A percentile compares a stretch with the other conserved stretches of the same genome.
Conservation (phyloP, 1,140 invertebrate species). For the Carposina sasakii region DNA sequence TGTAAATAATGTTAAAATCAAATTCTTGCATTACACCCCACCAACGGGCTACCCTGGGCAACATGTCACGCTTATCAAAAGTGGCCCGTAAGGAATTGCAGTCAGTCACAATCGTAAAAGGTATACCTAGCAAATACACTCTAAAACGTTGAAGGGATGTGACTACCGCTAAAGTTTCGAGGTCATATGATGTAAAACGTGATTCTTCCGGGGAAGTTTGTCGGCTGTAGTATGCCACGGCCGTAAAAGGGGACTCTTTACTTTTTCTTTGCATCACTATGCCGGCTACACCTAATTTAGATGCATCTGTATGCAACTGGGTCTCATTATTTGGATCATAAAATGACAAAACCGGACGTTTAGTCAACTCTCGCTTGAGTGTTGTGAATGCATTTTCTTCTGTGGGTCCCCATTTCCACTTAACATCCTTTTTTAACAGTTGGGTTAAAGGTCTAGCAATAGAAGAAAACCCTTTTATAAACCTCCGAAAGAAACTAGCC, state of each 20-base stretch:
- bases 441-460: slow-evolving; percentile 25
- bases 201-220: slow-evolving; percentile 18
- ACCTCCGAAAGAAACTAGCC: slow-evolving; percentile 35
- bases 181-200: slow-evolving; percentile 30
- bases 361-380: slow-evolving; percentile 1
- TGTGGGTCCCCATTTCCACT: not conserved
- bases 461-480: slow-evolving; percentile 25
- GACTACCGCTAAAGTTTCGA: slow-evolving; percentile 35
- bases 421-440: slow-evolving; percentile 18
- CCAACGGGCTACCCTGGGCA: slow-evolving; percentile 31
- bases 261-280: slow-evolving; percentile 26
- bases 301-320: slow-evolving; percentile 28
- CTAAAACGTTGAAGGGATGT: slow-evolving; percentile 25
- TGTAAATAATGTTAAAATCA: slow-evolving; percentile 27
- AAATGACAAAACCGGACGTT: slow-evolving; percentile 26
- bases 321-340: slow-evolving; percentile 23
- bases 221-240: slow-evolving; percentile 25
- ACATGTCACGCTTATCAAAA: slow-evolving; percentile 27
- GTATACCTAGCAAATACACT: slow-evolving; percentile 25
- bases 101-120: slow-evolving; percentile 33
- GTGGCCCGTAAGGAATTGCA: slow-evolving; percentile 27
- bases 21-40: slow-evolving; percentile 26
- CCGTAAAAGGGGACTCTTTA: slow-evolving; percentile 6
- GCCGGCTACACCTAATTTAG: slow-evolving; percentile 16
- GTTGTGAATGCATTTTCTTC: not conserved